Evolutionary conservation across 2,888 invertebrate species (phyloP).

Genomic region (Bursaphelenchus okinawaensis): DNA sequence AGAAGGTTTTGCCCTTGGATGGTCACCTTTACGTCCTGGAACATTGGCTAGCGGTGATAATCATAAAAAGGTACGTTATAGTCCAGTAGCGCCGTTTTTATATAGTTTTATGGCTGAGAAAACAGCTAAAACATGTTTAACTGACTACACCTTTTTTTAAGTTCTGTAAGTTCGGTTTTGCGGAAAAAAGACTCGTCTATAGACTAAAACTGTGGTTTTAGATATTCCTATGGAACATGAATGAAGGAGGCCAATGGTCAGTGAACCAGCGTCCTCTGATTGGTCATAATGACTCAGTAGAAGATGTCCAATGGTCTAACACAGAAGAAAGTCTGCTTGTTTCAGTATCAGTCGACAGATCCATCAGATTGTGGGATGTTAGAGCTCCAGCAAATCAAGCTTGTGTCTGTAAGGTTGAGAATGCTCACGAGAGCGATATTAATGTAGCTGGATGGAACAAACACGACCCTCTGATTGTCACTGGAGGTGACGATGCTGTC

Average conservation of each 20-base stretch:
- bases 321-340: slow-evolving; percentile 76
- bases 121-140: not conserved
- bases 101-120: too few species aligned
- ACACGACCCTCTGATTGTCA: slow-evolving; percentile 70
- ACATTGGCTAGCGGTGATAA: slow-evolving; percentile 33
- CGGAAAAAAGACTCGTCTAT: not conserved
- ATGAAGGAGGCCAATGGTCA: slow-evolving; percentile 74
- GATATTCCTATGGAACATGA: slow-evolving; percentile 86
- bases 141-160: too few species aligned
- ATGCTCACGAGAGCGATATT: slow-evolving; percentile 83
- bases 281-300: slow-evolving; percentile 85
- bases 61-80: slow-evolving; percentile 22
- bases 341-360: slow-evolving; percentile 63
- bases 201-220: slow-evolving; percentile 57
- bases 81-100: not conserved
- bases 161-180: too few species aligned
- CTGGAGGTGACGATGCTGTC: slow-evolving; percentile 92
- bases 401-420: slow-evolving; percentile 78
- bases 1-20: slow-evolving; percentile 91
- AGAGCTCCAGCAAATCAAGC: slow-evolving; percentile 79
- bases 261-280: slow-evolving; percentile 81
- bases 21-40: slow-evolving; percentile 77
- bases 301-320: slow-evolving; percentile 98
- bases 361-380: slow-evolving; percentile 89
- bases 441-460: slow-evolving; percentile 97